Evolutionary conservation across 2,113 vertebrate genomes (phyloP), one percentile per base, ranked within the genome.

Genomic region (Engraulis encrasicolus): DNA sequence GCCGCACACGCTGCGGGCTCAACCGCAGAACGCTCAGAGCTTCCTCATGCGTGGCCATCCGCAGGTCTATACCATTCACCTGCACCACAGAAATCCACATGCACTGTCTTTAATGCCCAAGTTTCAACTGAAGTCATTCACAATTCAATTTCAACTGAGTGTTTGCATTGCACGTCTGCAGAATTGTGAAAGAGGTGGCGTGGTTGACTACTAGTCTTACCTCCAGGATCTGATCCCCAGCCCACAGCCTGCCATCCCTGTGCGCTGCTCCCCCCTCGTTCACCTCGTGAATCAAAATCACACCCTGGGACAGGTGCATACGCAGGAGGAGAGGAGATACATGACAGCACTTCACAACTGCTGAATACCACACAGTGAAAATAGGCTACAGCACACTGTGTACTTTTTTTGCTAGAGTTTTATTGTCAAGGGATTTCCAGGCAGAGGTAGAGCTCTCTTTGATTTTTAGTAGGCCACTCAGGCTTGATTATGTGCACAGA

Each of bases 211-310:
- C 37, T 80, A 11, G n/a, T n/a, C n/a, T n/a, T 88, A 99, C 98
- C 96, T 99, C 97, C 86, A 99, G 91, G 91, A 99, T 97, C 88
- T 99, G 97, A 92, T 99, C 98, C 34, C 98, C 98, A 87, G 98
- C 97, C 95, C 96, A 97, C 2, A 99, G 92, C 84, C 98, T 95
- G 48, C 98, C 97, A 83, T 99, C 98, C 93, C 96, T 98, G 86
- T 96, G 97, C 58, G 97, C 97, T 52, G 97, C 97, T 81, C 98
- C 98, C 86, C 97, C 98, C 91, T 98, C 96, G 88, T 98, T 99
- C 2, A 99, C 97, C 92, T 99, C 98, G 87, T 99, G 98, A 90
- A 99, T 97, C 89, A 99, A 96, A 87, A 99, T 97, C 87, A 95
- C 96, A 86, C 97, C 98, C 98, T 99, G 86, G 50, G n/a, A 66